Percentiles rank a stretch among this genome's conserved stretches.
Conservation (phyloP, 1,140 invertebrate species). For the Calliopsis andreniformis region DNA sequence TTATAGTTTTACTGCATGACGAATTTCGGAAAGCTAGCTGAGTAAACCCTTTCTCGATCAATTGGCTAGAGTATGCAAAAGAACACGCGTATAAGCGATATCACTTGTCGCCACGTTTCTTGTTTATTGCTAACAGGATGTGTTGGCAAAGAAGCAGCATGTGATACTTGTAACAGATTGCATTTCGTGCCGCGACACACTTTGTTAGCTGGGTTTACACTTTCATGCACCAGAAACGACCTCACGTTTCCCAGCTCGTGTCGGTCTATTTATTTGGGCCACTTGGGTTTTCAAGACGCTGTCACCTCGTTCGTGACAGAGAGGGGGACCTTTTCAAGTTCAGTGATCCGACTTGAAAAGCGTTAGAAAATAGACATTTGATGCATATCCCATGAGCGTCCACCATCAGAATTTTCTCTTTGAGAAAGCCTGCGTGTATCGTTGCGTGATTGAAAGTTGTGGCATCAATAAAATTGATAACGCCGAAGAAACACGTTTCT, state of each 20-base stretch:
- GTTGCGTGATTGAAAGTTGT: not conserved
- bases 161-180: constrained; percentile 68
- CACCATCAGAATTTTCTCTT: not conserved
- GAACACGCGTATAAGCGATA: constrained; percentile 48
- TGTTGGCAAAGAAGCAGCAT: constrained; percentile 64
- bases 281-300: constrained; percentile 62
- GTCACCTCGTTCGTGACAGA: constrained; percentile 62
- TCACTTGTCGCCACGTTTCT: constrained; percentile 63
- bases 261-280: constrained; percentile 66
- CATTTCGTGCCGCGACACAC: constrained; percentile 67
- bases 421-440: not conserved
- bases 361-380: constrained; percentile 20
- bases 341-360: constrained; percentile 33
- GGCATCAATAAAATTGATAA: too few species aligned
- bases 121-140: constrained; percentile 63
- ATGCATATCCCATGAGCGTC: not conserved
- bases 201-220: constrained; percentile 68
- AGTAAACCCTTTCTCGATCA: constrained; percentile 17
- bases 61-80: constrained; percentile 45
- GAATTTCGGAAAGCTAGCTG: not conserved
- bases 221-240: constrained; percentile 67
- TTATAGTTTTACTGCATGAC: not conserved
- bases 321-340: constrained; percentile 58
- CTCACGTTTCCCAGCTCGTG: constrained; percentile 61
- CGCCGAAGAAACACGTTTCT: too few species aligned